These are phyloP conservation scores for Eurois occulta DNA, from an alignment of 2,888 invertebrate genomes.

Conservation along the genomic window DNA sequence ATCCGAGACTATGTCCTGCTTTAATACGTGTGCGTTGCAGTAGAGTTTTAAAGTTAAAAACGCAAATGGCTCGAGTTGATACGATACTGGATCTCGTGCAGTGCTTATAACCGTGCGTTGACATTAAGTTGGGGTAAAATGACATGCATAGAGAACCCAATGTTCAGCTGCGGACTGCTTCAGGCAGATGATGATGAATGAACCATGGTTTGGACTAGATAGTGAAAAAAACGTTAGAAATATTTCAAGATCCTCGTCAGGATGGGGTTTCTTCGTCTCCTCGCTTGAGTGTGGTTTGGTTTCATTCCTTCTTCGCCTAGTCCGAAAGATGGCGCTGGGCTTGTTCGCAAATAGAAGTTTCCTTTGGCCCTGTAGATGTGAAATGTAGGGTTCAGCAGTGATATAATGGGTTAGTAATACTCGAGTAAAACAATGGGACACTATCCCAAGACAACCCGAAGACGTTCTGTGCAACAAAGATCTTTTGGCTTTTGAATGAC, in stretches of 20 bases:
- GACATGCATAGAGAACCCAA: not conserved
- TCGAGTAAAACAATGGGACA: not conserved
- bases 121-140: not conserved
- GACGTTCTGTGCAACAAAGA: not conserved
- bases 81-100: not conserved
- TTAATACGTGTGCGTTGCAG: not conserved
- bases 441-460: not conserved
- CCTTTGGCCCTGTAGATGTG: conserved; percentile 79
- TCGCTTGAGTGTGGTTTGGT: conserved; percentile 67
- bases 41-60: not conserved
- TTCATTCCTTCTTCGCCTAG: conserved; percentile 75
- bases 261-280: conserved; percentile 67
- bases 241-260: conserved; percentile 72
- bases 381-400: not conserved
- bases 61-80: not conserved
- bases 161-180: too few relatives aligned
- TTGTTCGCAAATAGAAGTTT: conserved; percentile 83
- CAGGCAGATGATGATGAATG: not conserved
- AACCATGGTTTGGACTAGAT: conserved; percentile 1
- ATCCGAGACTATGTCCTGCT: not conserved
- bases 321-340: conserved; percentile 74
- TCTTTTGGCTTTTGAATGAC: not conserved
- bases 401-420: not conserved
- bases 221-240: conserved; percentile 19
- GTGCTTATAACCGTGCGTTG: not conserved